A percentile compares a stretch with the other conserved stretches of the same genome.
phyloP scores from a whole-genome alignment of 2,888 invertebrate genomes.

The Philaethria dido region DNA sequence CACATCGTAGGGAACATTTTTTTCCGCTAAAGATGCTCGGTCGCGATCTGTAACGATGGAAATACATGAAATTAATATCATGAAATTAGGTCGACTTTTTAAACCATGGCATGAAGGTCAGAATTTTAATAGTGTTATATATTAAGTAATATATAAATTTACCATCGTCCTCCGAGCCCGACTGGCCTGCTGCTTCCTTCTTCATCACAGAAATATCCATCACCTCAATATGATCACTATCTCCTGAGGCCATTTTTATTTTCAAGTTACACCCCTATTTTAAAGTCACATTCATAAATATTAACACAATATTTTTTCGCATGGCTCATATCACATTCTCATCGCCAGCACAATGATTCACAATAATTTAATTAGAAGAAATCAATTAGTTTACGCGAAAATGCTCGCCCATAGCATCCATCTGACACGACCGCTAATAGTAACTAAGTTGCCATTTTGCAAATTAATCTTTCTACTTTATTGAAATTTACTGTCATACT shows the following conservation, averaged over 20 bases:
- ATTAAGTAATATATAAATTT: constrained; percentile 51
- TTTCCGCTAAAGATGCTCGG: constrained; percentile 84
- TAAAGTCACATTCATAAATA: constrained; percentile 65
- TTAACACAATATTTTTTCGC: constrained; percentile 71
- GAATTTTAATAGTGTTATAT: neutral
- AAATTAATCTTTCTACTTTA: constrained; percentile 32
- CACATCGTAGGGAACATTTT: constrained; percentile 85
- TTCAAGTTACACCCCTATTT: constrained; percentile 77
- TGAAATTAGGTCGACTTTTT: constrained; percentile 51
- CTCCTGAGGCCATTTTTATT: constrained; percentile 92
- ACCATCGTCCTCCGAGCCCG: constrained; percentile 86
- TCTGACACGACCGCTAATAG: constrained; percentile 79
- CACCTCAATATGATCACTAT: constrained; percentile 91
- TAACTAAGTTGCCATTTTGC: constrained; percentile 66
- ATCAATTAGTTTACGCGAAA: constrained; percentile 81
- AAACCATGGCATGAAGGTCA: constrained; percentile 17
- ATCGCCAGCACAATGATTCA: constrained; percentile 75
- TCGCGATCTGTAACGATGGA: constrained; percentile 82
- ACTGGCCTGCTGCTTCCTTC: constrained; percentile 84
- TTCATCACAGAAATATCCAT: constrained; percentile 87
- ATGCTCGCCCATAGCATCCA: constrained; percentile 74
- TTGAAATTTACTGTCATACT: constrained; percentile 7
- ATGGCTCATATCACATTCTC: constrained; percentile 78
- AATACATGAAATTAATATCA: constrained; percentile 57
- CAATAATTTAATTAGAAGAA: constrained; percentile 82